These are phyloP conservation scores for Eubucco bourcierii DNA, from an alignment of 2,113 vertebrate genomes.

Conservation along the genomic window DNA sequence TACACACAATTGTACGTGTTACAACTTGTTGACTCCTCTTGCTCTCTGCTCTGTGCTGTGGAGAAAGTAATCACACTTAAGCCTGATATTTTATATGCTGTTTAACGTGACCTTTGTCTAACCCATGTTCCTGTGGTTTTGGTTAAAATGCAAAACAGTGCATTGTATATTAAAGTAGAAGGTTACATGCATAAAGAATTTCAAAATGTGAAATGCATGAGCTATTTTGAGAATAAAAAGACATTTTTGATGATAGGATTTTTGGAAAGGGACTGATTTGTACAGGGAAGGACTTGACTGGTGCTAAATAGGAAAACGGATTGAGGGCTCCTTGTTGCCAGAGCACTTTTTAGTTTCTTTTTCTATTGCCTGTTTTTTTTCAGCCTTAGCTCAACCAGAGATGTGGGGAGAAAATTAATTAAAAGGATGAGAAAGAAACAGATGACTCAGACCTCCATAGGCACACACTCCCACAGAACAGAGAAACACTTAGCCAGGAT, in stretches of 20 bases:
- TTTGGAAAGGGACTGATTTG: background rate
- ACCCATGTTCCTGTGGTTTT: background rate
- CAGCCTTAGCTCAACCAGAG: background rate
- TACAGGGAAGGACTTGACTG: background rate
- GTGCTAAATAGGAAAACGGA: background rate
- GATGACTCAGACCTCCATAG: background rate
- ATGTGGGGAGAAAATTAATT: background rate
- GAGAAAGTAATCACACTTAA: background rate
- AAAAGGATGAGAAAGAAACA: background rate
- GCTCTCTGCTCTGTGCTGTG: background rate
- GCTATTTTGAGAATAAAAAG: background rate
- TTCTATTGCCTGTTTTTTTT: background rate
- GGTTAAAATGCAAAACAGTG: background rate
- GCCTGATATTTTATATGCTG: background rate
- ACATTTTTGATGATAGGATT: background rate
- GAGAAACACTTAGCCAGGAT: background rate
- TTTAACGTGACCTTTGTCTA: background rate
- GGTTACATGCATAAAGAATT: background rate
- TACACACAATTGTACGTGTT: background rate
- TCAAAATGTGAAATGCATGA: background rate
- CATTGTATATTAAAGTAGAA: background rate
- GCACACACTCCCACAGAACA: rapidly evolving
- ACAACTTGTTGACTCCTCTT: background rate
- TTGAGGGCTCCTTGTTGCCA: background rate
- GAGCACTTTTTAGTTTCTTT: background rate